phyloP scores from a whole-genome alignment of 2,797 vertebrate genomes.

The Chaunax sp. region DNA sequence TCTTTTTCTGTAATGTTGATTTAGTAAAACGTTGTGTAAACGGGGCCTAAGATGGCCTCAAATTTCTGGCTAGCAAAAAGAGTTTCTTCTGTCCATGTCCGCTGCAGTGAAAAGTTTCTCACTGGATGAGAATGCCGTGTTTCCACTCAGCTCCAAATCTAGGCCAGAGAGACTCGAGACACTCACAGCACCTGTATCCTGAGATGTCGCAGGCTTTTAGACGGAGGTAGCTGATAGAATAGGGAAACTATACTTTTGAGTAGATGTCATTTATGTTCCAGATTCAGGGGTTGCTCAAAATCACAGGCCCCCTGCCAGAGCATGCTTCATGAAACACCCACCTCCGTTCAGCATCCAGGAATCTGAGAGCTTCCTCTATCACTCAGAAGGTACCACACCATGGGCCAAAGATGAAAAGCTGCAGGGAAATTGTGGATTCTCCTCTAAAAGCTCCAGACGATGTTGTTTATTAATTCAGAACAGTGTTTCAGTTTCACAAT shows the following conservation, averaged over 20 bases:
- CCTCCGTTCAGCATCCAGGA: conserved; percentile 53
- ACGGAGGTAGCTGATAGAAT: conserved; percentile 40
- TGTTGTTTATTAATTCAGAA: conserved; percentile 88
- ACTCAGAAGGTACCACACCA: conserved; percentile 65
- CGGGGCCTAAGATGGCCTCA: too few species aligned
- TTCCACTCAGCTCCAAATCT: conserved; percentile 29
- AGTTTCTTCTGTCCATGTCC: conserved; percentile 20
- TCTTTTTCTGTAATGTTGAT: too few species aligned
- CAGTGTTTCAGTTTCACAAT: conserved; percentile 85
- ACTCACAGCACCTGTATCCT: conserved; percentile 38
- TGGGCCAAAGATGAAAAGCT: conserved; percentile 67
- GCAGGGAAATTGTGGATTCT: conserved; percentile 65
- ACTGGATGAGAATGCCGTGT: conserved; percentile 27
- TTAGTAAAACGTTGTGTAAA: too few species aligned
- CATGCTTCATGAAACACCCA: conserved; percentile 64
- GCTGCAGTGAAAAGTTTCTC: conserved; percentile 24
- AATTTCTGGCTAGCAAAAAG: not conserved
- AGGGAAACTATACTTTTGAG: conserved; percentile 44
- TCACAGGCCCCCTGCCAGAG: conserved; percentile 72
- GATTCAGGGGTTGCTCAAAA: conserved; percentile 64
- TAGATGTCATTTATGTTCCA: conserved; percentile 67
- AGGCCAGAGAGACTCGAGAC: conserved; percentile 50
- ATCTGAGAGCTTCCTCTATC: conserved; percentile 79
- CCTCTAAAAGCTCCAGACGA: conserved; percentile 80
- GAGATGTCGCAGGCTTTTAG: conserved; percentile 66